These are phyloP conservation scores for Sarcophaga caerulescens DNA, from an alignment of 2,888 invertebrate genomes.

Conservation along the genomic window DNA sequence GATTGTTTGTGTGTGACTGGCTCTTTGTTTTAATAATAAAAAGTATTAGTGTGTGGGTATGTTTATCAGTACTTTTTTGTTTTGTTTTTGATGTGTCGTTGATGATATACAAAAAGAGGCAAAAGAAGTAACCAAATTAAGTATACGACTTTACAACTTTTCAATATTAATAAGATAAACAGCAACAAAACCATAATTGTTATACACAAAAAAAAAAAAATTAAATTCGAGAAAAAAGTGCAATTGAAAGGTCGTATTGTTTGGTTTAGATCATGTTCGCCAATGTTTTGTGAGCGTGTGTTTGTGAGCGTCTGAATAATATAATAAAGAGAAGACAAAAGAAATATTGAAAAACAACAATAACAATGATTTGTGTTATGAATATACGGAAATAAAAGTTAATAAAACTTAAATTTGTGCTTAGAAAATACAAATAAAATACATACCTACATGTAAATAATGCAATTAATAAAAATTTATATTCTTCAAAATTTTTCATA, in stretches of 20 bases:
- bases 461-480: conserved; percentile 2
- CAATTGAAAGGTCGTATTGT: conserved; percentile 21
- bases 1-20: conserved; percentile 9
- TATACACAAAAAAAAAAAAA: neutral
- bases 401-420: neutral
- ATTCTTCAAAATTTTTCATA: neutral
- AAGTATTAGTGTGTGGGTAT: conserved; percentile 14
- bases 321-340: neutral
- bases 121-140: too few species aligned
- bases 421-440: neutral
- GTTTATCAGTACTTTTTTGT: conserved; percentile 21
- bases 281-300: neutral
- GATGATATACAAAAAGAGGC: neutral
- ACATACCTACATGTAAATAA: conserved; percentile 19
- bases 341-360: neutral
- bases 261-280: neutral
- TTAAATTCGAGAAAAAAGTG: conserved; percentile 23
- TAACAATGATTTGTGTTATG: too few species aligned
- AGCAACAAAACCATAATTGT: neutral
- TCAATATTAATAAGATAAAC: conserved; percentile 29
- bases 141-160: conserved; percentile 7
- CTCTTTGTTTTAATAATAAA: conserved; percentile 27
- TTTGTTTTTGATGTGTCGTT: conserved; percentile 5
- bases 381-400: neutral
- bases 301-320: neutral